Conservation (phyloP, 2,888 invertebrate species). For the Rotaria sp. region DNA sequence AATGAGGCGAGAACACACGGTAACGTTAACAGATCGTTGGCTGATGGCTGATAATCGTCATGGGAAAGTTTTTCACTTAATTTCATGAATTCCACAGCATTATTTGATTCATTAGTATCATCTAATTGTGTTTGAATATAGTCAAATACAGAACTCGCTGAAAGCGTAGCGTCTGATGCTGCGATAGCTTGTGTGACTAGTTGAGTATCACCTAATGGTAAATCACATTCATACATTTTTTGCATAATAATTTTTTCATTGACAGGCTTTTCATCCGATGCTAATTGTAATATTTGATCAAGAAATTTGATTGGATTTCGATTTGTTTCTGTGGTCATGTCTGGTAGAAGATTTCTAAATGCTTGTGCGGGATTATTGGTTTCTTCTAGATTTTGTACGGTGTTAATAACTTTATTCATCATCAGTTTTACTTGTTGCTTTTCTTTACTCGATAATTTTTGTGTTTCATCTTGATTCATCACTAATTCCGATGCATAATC, state of each 20-base stretch:
- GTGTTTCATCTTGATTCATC: background rate
- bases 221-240: background rate
- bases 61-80: background rate
- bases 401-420: background rate
- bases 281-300: background rate
- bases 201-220: background rate
- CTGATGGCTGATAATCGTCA: background rate
- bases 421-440: background rate
- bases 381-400: background rate
- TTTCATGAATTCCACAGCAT: background rate
- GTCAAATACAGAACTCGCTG: background rate
- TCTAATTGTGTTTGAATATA: background rate
- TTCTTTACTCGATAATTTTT: background rate
- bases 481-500: background rate
- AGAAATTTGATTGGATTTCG: background rate
- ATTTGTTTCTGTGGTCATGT: background rate
- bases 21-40: background rate
- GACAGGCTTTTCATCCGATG: background rate
- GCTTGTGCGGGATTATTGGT: background rate
- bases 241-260: background rate
- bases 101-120: background rate
- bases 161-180: background rate
- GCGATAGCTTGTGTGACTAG: background rate
- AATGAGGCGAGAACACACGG: background rate
- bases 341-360: background rate